phyloP scores from a whole-genome alignment of 2,113 vertebrate species.

The Raja brachyura region DNA sequence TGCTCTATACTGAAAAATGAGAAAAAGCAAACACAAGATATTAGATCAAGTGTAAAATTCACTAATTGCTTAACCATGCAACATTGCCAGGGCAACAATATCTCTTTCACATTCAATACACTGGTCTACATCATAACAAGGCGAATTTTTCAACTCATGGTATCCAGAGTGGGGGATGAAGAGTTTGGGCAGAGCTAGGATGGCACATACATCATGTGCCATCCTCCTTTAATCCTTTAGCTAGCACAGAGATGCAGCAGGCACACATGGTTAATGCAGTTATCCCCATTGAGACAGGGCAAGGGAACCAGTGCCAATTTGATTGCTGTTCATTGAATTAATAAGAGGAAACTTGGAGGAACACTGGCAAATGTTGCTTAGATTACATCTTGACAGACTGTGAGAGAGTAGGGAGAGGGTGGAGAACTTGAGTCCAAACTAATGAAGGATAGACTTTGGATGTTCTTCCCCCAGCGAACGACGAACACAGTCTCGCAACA shows the following conservation, averaged over 20 bases:
- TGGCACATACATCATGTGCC: too few species aligned
- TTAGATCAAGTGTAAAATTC: background rate
- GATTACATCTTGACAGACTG: background rate
- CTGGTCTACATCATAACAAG: background rate
- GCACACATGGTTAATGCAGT: too few species aligned
- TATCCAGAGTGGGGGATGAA: background rate
- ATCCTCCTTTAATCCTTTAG: too few species aligned
- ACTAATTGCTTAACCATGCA: background rate
- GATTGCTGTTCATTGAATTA: background rate
- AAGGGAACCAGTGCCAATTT: background rate
- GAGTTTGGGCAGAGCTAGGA: too few species aligned
- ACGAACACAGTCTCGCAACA: background rate
- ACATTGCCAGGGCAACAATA: background rate
- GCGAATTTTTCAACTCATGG: background rate
- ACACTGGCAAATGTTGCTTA: background rate
- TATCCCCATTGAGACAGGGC: background rate
- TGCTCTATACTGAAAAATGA: background rate
- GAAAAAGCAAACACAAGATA: too few species aligned
- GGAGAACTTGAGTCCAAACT: background rate
- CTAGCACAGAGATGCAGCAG: too few species aligned
- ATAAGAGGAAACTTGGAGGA: background rate
- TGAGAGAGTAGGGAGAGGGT: too few species aligned
- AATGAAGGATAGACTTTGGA: background rate
- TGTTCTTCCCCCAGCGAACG: background rate
- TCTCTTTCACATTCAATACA: background rate